Percentiles rank a stretch among this genome's conserved stretches.
phyloP scores from a whole-genome alignment of 2,797 vertebrate genomes.

The Antennarius maculatus region DNA sequence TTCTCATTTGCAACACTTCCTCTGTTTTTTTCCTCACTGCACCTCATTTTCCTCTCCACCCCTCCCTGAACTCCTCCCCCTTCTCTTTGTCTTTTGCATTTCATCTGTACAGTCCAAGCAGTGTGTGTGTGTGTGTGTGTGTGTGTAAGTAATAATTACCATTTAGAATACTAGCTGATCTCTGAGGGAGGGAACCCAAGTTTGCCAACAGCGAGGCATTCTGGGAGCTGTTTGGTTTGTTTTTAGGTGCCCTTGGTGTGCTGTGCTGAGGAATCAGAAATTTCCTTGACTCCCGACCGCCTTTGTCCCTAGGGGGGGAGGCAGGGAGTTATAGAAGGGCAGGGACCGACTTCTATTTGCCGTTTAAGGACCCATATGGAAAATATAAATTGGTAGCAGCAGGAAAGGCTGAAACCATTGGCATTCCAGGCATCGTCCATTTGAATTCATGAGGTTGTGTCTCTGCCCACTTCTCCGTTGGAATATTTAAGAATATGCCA shows the following conservation, averaged over 20 bases:
- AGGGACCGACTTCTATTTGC: slow-evolving; percentile 76
- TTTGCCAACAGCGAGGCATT: slow-evolving; percentile 76
- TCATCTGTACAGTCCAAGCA: slow-evolving; percentile 66
- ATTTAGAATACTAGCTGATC: slow-evolving; percentile 84
- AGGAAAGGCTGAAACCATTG: slow-evolving; percentile 72
- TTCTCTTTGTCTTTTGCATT: slow-evolving; percentile 74
- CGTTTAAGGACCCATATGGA: slow-evolving; percentile 81
- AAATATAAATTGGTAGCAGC: slow-evolving; percentile 84
- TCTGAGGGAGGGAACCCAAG: slow-evolving; percentile 75
- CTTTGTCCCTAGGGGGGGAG: slow-evolving; percentile 74
- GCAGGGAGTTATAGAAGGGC: slow-evolving; percentile 72
- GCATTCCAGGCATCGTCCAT: slow-evolving; percentile 72
- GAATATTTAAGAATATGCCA: slow-evolving; percentile 74
- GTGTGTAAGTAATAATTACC: slow-evolving; percentile 78
- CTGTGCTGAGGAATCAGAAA: slow-evolving; percentile 79
- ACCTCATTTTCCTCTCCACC: slow-evolving; percentile 58
- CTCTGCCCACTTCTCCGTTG: slow-evolving; percentile 68
- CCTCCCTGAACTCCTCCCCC: slow-evolving; percentile 57
- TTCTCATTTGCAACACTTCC: slow-evolving; percentile 41
- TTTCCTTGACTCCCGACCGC: slow-evolving; percentile 86
- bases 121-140: slow-evolving; percentile 43
- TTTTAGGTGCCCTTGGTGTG: slow-evolving; percentile 76
- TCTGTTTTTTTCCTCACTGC: slow-evolving; percentile 33
- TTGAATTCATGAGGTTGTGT: slow-evolving; percentile 78
- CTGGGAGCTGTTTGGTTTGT: slow-evolving; percentile 79